Evolutionary conservation across 1,140 invertebrate species (phyloP).

Genomic region (Pemphigus obesinymphae): DNA sequence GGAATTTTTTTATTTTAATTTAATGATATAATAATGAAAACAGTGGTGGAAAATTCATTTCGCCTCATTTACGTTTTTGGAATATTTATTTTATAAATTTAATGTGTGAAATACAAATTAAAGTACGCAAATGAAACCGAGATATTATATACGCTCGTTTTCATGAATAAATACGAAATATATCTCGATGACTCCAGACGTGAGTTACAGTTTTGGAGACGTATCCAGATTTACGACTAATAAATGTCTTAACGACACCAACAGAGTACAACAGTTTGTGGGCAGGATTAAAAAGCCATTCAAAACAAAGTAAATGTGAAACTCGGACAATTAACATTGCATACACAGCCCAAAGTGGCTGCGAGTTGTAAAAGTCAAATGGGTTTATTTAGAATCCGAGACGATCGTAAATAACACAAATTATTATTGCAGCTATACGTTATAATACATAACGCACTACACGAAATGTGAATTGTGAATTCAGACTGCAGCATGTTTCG

Average conservation of each 20-base stretch:
- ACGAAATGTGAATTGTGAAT: too few relatives aligned
- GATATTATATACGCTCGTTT: too few relatives aligned
- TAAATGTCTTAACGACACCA: conserved; percentile 28
- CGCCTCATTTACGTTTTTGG: neutral
- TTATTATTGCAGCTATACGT: neutral
- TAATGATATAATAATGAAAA: neutral
- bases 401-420: conserved; percentile 1
- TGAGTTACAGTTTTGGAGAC: neutral
- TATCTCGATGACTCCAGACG: neutral
- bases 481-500: too few relatives aligned
- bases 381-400: neutral
- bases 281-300: conserved; percentile 18
- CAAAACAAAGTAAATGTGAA: conserved; percentile 22
- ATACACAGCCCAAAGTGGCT: neutral
- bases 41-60: neutral
- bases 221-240: conserved; percentile 23
- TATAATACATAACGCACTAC: neutral
- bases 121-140: neutral
- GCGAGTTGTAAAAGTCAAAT: conserved; percentile 14
- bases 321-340: conserved; percentile 19
- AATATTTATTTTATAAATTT: neutral
- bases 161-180: neutral
- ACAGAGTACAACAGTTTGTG: conserved; percentile 20
- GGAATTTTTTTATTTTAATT: neutral
- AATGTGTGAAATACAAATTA: neutral